A percentile compares a stretch with the other conserved stretches of the same genome.
phyloP scores from a whole-genome alignment of 2,888 invertebrate species.

The Leucozona laternaria region DNA sequence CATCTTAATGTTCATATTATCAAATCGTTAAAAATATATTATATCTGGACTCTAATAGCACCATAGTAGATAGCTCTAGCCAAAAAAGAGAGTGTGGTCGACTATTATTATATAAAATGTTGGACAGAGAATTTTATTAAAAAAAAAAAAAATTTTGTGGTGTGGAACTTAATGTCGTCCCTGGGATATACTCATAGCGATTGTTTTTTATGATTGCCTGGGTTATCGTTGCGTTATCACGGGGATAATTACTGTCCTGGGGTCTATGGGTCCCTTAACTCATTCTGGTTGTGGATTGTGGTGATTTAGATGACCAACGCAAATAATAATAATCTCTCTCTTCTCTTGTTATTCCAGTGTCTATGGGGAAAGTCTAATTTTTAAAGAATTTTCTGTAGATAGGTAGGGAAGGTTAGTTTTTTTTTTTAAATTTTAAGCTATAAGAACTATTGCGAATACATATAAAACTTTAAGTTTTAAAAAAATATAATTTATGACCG shows the following conservation, averaged over 20 bases:
- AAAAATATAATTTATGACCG: too few species aligned
- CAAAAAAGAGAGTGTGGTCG: conserved; percentile 36
- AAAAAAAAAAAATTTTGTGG: conserved; percentile 46
- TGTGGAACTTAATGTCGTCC: conserved; percentile 70
- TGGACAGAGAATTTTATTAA: conserved; percentile 51
- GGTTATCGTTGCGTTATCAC: conserved; percentile 81
- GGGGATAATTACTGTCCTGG: conserved; percentile 81
- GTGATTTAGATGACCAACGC: conserved; percentile 70
- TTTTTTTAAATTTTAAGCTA: background rate
- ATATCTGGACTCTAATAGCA: conserved; percentile 27
- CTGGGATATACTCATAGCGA: conserved; percentile 70
- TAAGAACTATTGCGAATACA: too few species aligned
- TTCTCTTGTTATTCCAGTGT: conserved; percentile 44
- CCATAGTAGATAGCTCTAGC: background rate
- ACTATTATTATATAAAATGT: conserved; percentile 32
- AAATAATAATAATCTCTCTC: conserved; percentile 57
- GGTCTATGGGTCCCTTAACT: conserved; percentile 77
- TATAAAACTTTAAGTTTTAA: too few species aligned
- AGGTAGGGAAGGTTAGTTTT: background rate
- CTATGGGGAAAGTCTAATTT: conserved; percentile 43
- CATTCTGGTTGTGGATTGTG: conserved; percentile 65
- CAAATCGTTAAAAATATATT: conserved; percentile 77
- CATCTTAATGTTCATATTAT: conserved; percentile 76
- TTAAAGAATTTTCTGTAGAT: conserved; percentile 16
- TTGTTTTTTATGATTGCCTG: conserved; percentile 73